Evolutionary conservation across 2,797 vertebrate species (phyloP), one percentile per base, ranked within the genome.

Genomic region (Sebastes umbrosus): DNA sequence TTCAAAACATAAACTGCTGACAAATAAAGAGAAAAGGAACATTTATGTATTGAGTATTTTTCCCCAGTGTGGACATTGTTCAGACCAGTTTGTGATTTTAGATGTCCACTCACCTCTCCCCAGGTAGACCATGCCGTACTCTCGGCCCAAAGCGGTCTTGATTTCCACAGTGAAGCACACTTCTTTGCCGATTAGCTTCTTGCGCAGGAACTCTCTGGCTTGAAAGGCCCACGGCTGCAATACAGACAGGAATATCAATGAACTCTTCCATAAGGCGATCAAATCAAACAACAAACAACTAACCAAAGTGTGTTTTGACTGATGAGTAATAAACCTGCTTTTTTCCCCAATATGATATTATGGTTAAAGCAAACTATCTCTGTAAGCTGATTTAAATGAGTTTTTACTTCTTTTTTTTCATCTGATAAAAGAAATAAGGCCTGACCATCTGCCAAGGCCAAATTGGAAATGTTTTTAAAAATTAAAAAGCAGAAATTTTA

Each of bases 101-200:
- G 3, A 54, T 8, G 46, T 24, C 11, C 7, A 68, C 90, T 90
- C 77, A 98, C 98, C 98, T 97, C 94, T 98, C 0, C 98, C 99
- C 88, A 99, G 84, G 91, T 98, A 99, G 18, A 99, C 97, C 95
- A 98, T 97, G 68, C 98, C 98, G 0, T 99, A 99, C 90, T 99
- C 98, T 22, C 98, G 95, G 71, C 97, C 97, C 87, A 96, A 93
- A 0, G 94, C 92, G 0, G 97, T 97, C 95, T 97, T 99, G 93
- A 97, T 96, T 91, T 99, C 99, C 88, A 99, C 97, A 0, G 96
- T 99, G 88, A 99, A 99, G 94, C 98, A 99, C 16, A 99, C 96
- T 91, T 99, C 98, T 95, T 99, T 99, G 50, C 99, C 99, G 7
- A 99, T 99, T 64, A 99, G 93, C 92, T 99, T 99, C 95, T 98